phyloP scores from a whole-genome alignment of 2,113 vertebrate species.

The Anas platyrhynchos region DNA sequence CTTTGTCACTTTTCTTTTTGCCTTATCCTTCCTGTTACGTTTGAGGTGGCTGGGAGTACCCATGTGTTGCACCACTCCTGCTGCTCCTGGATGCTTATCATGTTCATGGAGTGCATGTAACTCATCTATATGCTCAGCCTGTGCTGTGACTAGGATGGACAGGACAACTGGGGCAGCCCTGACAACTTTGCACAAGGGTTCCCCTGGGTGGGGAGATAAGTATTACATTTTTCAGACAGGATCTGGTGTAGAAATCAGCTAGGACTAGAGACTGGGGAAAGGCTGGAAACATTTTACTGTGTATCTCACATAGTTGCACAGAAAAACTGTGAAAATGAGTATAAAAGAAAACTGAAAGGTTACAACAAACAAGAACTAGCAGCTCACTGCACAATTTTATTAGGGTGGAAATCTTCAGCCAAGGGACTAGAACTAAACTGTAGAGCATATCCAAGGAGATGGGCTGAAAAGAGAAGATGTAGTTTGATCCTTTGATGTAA shows the following conservation, averaged over 20 bases:
- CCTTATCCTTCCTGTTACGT: not conserved
- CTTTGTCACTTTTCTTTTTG: not conserved
- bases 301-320: accelerated
- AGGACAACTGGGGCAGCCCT: not conserved
- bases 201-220: not conserved
- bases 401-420: not conserved
- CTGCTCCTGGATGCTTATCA: not conserved
- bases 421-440: not conserved
- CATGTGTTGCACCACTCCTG: accelerated
- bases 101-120: not conserved
- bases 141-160: not conserved
- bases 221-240: not conserved
- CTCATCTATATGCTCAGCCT: not conserved
- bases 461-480: not conserved
- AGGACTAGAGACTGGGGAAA: not conserved
- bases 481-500: not conserved
- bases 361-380: not conserved
- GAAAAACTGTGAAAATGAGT: not conserved
- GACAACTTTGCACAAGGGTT: not conserved
- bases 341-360: not conserved
- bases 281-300: not conserved
- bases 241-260: not conserved
- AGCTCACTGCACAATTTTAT: not conserved
- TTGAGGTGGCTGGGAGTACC: not conserved
- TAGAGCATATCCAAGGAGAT: not conserved